A percentile compares a stretch with the other conserved stretches of the same genome.
phyloP scores from a whole-genome alignment of 2,113 vertebrate genomes.

The Aspidoscelis tigris region DNA sequence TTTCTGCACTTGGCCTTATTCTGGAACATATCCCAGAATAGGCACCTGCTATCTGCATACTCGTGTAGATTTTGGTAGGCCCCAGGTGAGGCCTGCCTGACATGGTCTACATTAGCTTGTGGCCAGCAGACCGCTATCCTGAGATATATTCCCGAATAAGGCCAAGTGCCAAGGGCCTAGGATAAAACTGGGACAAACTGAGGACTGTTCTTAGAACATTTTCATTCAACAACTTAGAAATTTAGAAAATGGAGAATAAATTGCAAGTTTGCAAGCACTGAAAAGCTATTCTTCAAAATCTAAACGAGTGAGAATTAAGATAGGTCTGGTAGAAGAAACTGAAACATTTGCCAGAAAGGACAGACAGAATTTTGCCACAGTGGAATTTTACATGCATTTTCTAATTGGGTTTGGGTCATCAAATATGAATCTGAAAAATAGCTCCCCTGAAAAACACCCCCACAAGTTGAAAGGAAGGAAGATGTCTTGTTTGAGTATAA shows the following conservation, averaged over 20 bases:
- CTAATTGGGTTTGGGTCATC: neutral
- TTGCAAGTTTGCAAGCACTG: neutral
- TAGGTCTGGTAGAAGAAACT: neutral
- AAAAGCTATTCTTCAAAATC: neutral
- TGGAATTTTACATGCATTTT: neutral
- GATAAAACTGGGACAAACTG: neutral
- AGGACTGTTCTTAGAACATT: neutral
- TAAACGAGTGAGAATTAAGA: neutral
- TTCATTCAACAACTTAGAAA: too few relatives aligned
- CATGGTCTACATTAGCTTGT: too few relatives aligned
- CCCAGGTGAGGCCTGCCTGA: too few relatives aligned
- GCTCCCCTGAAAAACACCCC: neutral
- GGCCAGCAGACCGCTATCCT: too few relatives aligned
- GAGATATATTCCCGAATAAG: too few relatives aligned
- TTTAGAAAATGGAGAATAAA: neutral
- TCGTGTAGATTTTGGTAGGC: too few relatives aligned
- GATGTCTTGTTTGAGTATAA: too few relatives aligned
- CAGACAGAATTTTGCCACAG: neutral
- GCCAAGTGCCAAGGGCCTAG: too few relatives aligned
- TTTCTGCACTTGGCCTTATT: too few relatives aligned
- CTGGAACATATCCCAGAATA: too few relatives aligned
- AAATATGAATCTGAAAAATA: neutral
- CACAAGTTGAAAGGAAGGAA: neutral
- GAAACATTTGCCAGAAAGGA: neutral
- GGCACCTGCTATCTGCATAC: too few relatives aligned